Evolutionary conservation across 1,140 invertebrate genomes (phyloP), one percentile per base, ranked within the genome.

Genomic region (Drosophila bipectinata): DNA sequence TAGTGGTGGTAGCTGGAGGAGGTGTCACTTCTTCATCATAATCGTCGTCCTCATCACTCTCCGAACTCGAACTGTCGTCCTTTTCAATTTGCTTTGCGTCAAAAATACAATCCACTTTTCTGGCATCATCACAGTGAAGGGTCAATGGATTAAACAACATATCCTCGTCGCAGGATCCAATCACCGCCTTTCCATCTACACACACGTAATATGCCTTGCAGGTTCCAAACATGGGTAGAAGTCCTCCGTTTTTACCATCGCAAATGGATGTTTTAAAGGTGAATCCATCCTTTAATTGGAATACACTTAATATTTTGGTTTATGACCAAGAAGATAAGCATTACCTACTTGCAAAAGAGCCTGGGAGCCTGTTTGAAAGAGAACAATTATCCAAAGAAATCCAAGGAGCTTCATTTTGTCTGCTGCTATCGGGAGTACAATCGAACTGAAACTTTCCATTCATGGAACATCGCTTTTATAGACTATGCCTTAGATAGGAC

Each of bases 151-250:
- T 80, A 18, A 91, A 91, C 26, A 69, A 57, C 49, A 62, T 78
- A 12, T 63, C 61, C 7, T 45, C 39, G 7, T 77, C 81, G 24
- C 89, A 91, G 14, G 83, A 72, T 15, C 81, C 82, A 7, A 75
- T 74, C 15, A 90, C 67, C 32, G 89, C 89, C 12, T 64, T 77
- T 14, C 89, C 89, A 56, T 85, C 62, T 8, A 81, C 73, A 18
- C 89, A 91, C 14, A 90, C 61, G 48, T 80, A 91, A 28, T 90
- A 91, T 21, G 71, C 80, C 4, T 47, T 71, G 24, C 89, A 91
- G 2, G 73, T 80, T 9, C 89, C 89, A 58, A 79, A 79, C 71
- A 90, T 91, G 2, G 89, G 89, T 21, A 89, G 57, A 1, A 85
- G 37, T 9, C 52, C 73, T 3, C 84, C 89, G 56, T 90, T 66